Percentiles rank a stretch among this genome's conserved stretches.
These are phyloP conservation scores for Parnassius smintheus DNA, from an alignment of 2,888 invertebrate genomes.

Conservation along the genomic window DNA sequence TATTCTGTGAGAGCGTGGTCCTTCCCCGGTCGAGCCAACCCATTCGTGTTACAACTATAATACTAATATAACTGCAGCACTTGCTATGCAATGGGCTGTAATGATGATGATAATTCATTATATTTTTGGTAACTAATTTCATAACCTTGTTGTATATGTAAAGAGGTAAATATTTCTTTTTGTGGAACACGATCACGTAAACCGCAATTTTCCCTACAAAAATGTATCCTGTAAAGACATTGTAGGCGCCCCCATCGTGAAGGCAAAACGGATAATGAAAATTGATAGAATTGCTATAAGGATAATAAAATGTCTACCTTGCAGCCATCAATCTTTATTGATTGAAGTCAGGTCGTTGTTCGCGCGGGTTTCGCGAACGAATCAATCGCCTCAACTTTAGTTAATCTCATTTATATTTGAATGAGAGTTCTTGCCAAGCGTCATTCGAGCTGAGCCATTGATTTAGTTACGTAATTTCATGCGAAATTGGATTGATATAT, in stretches of 20 bases:
- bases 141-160: not conserved
- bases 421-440: slow-evolving; percentile 30
- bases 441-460: slow-evolving; percentile 15
- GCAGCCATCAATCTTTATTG: slow-evolving; percentile 26
- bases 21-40: no score
- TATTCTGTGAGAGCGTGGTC: no score
- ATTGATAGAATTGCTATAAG: slow-evolving; percentile 26
- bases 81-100: no score
- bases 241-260: slow-evolving; percentile 10
- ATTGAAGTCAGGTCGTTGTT: slow-evolving; percentile 22
- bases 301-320: slow-evolving; percentile 25
- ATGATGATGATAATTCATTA: no score
- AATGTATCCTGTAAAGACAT: slow-evolving; percentile 9
- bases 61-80: no score
- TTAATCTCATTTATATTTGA: slow-evolving; percentile 33
- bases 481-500: no score
- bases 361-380: slow-evolving; percentile 16
- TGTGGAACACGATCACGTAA: not conserved
- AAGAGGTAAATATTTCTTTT: slow-evolving; percentile 1
- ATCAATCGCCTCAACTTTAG: slow-evolving; percentile 25
- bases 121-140: no score
- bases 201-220: not conserved
- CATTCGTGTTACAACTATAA: no score
- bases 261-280: slow-evolving; percentile 24
- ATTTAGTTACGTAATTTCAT: slow-evolving; percentile 24